Evolutionary conservation across 1,140 invertebrate genomes (phyloP).

Genomic region (Drosophila pruinosa): DNA sequence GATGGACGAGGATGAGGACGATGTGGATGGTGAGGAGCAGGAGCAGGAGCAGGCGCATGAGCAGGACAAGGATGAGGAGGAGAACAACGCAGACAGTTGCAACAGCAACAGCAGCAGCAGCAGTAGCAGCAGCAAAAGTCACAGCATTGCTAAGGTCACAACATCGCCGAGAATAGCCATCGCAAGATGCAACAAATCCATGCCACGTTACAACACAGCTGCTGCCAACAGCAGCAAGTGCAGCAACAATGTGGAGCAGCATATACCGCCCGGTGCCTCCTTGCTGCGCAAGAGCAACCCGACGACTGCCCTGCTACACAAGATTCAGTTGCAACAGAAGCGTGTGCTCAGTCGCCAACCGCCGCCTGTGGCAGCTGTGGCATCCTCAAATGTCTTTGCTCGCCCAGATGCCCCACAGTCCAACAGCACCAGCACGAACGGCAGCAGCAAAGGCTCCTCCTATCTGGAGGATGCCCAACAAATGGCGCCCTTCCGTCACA

Average conservation of each 20-base stretch:
- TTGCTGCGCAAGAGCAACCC: conserved; percentile 66
- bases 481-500: conserved; percentile 51
- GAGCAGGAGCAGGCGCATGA: conserved; percentile 2
- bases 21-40: background rate
- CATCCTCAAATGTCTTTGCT: background rate
- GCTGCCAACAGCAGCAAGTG: background rate
- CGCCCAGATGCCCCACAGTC: too few relatives aligned
- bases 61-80: conserved; percentile 1
- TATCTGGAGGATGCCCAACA: conserved; percentile 14
- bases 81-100: conserved; percentile 4
- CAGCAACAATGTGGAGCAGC: conserved; percentile 25
- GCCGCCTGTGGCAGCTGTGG: too few relatives aligned
- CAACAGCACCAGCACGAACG: conserved; percentile 2
- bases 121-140: background rate
- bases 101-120: conserved; percentile 18
- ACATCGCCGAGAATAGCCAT: conserved; percentile 1
- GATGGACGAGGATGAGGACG: conserved; percentile 14
- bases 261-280: conserved; percentile 73
- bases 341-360: too few relatives aligned
- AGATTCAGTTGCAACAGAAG: too few relatives aligned
- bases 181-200: background rate
- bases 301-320: conserved; percentile 16
- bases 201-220: background rate
- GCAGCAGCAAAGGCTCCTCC: too few relatives aligned
- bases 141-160: background rate